Conservation (phyloP, 2,113 vertebrate genomes). For the Procavia capensis region DNA sequence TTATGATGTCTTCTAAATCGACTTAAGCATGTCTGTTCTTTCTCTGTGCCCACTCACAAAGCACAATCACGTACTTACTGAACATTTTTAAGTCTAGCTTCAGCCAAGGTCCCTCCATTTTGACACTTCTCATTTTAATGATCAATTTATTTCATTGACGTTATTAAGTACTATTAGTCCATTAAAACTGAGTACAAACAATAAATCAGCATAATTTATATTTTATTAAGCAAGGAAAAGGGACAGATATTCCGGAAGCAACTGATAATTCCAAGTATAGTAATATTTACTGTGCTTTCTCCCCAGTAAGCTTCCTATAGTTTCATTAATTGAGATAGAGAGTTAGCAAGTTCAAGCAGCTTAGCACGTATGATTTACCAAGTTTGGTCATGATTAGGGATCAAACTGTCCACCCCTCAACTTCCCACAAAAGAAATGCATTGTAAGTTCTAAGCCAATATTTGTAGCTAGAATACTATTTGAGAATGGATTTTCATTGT, state of each 20-base stretch:
- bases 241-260: not conserved
- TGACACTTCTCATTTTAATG: constrained; percentile 11
- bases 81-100: not conserved
- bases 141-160: not conserved
- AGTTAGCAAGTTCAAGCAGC: not conserved
- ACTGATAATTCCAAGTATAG: not conserved
- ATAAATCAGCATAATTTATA: not conserved
- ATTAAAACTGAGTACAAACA: constrained; percentile 27
- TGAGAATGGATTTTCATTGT: not conserved
- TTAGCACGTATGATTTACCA: not conserved
- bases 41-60: not conserved
- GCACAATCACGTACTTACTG: not conserved
- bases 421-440: not conserved
- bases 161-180: not conserved
- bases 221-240: not conserved
- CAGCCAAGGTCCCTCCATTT: not conserved
- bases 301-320: not conserved
- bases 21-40: not conserved
- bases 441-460: not conserved
- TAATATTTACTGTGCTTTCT: not conserved
- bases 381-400: not conserved
- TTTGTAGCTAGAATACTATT: not conserved
- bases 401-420: not conserved
- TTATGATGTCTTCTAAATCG: not conserved
- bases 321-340: not conserved